These are phyloP conservation scores for Reticulitermes lucifugus DNA, from an alignment of 2,888 invertebrate species.

Conservation along the genomic window DNA sequence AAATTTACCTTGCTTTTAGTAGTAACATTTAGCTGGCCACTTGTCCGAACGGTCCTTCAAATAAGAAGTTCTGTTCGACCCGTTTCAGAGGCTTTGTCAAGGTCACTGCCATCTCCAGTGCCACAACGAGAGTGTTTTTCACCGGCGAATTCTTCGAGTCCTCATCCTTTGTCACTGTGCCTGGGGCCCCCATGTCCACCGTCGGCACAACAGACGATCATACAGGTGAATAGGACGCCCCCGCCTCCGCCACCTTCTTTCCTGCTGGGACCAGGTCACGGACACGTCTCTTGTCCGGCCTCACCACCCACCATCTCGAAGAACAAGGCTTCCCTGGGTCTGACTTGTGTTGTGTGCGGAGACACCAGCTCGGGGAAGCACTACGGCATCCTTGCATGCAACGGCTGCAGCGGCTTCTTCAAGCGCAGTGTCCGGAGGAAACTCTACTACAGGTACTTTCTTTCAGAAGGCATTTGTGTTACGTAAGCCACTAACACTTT, in stretches of 20 bases:
- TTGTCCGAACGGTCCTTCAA: no score
- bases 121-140: slow-evolving; percentile 53
- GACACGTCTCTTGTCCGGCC: slow-evolving; percentile 57
- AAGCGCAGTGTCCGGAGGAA: slow-evolving; percentile 96
- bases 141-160: slow-evolving; percentile 54
- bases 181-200: slow-evolving; percentile 64
- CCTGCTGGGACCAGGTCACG: slow-evolving; percentile 43
- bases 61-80: neutral
- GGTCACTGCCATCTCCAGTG: slow-evolving; percentile 16
- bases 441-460: slow-evolving; percentile 90
- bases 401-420: slow-evolving; percentile 99
- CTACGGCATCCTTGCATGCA: slow-evolving; percentile 98
- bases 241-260: slow-evolving; percentile 63
- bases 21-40: no score
- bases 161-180: slow-evolving; percentile 70
- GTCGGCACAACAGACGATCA: slow-evolving; percentile 66
- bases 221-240: slow-evolving; percentile 73
- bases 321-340: slow-evolving; percentile 73
- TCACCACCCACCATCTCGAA: slow-evolving; percentile 63
- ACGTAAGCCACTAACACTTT: no score
- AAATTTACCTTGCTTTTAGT: no score
- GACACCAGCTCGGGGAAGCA: slow-evolving; percentile 98
- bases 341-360: slow-evolving; percentile 96
- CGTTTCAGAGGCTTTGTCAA: slow-evolving; percentile 22
- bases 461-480: no score